Conservation (phyloP, 2,888 invertebrate species). For the Xestia c-nigrum region DNA sequence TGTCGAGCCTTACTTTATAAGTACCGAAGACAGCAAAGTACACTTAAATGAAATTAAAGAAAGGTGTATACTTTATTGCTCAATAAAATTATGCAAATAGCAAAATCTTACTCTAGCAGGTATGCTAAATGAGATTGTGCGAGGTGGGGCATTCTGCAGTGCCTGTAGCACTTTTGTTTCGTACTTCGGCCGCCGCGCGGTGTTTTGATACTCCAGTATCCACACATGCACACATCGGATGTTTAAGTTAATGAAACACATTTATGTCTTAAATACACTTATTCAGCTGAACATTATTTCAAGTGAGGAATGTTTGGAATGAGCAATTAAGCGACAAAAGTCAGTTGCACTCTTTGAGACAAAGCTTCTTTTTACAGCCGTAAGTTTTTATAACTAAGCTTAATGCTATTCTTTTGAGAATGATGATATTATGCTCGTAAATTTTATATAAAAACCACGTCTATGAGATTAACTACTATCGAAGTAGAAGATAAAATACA, state of each 20-base stretch:
- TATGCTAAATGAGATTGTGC: neutral
- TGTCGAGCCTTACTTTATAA: slow-evolving; percentile 16
- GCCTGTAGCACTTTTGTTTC: slow-evolving; percentile 2
- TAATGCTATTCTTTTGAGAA: slow-evolving; percentile 36
- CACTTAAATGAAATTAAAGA: neutral
- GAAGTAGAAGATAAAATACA: slow-evolving; percentile 30
- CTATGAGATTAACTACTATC: slow-evolving; percentile 2
- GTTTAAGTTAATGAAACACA: slow-evolving; percentile 16
- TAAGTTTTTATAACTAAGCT: slow-evolving; percentile 40
- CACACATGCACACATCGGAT: slow-evolving; percentile 17
- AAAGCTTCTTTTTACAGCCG: slow-evolving; percentile 23
- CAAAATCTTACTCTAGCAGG: neutral
- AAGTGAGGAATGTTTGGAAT: slow-evolving; percentile 48
- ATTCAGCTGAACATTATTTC: slow-evolving; percentile 14
- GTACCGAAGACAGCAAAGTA: slow-evolving; percentile 13
- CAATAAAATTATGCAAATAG: neutral
- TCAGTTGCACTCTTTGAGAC: slow-evolving; percentile 19
- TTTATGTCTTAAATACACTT: slow-evolving; percentile 35
- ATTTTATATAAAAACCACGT: slow-evolving; percentile 36
- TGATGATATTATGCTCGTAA: slow-evolving; percentile 55
- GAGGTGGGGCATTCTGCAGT: neutral
- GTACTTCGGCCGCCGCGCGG: slow-evolving; percentile 8
- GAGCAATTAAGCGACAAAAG: slow-evolving; percentile 43
- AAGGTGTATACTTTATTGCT: neutral
- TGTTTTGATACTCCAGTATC: slow-evolving; percentile 7